Conservation (phyloP, 2,888 invertebrate species). For the Drosophila pegasa region DNA sequence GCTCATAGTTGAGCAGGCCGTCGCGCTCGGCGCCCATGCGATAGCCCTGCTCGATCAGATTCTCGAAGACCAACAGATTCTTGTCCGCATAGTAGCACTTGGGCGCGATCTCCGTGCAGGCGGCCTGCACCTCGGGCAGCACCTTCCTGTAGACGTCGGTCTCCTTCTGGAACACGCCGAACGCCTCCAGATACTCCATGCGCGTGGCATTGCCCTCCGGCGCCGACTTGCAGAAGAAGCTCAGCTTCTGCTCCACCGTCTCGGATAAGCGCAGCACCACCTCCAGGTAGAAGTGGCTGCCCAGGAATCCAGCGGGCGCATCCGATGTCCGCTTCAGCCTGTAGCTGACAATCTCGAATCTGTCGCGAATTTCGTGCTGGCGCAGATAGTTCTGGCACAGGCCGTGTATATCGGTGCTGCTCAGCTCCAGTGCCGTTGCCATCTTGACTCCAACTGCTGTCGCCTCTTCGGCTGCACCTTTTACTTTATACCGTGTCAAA, state of each 20-base stretch:
- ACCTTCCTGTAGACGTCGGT: constrained; percentile 85
- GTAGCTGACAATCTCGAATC: constrained; percentile 71
- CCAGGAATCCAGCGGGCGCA: constrained; percentile 80
- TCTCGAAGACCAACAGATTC: constrained; percentile 85
- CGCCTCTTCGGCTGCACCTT: not conserved
- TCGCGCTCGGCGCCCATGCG: constrained; percentile 77
- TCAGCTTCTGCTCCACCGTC: constrained; percentile 52
- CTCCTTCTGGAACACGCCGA: constrained; percentile 86
- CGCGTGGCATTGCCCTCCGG: constrained; percentile 86
- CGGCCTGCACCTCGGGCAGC: constrained; percentile 82
- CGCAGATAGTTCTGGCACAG: constrained; percentile 68
- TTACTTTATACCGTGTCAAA: constrained; percentile 42
- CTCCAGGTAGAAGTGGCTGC: constrained; percentile 79
- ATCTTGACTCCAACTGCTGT: constrained; percentile 52
- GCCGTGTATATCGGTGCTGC: constrained; percentile 60
- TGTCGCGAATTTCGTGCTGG: constrained; percentile 39
- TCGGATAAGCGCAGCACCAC: constrained; percentile 62
- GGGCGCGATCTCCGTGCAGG: constrained; percentile 79
- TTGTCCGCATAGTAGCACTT: constrained; percentile 84
- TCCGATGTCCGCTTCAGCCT: constrained; percentile 70
- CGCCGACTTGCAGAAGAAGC: constrained; percentile 87
- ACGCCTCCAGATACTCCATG: constrained; percentile 85
- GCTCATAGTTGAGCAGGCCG: constrained; percentile 82
- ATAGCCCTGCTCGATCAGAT: constrained; percentile 82
- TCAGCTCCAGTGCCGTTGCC: constrained; percentile 66